A percentile compares a stretch with the other conserved stretches of the same genome.
Evolutionary conservation across 2,888 invertebrate species (phyloP).

Genomic region (Drosophila cyrtoloma): DNA sequence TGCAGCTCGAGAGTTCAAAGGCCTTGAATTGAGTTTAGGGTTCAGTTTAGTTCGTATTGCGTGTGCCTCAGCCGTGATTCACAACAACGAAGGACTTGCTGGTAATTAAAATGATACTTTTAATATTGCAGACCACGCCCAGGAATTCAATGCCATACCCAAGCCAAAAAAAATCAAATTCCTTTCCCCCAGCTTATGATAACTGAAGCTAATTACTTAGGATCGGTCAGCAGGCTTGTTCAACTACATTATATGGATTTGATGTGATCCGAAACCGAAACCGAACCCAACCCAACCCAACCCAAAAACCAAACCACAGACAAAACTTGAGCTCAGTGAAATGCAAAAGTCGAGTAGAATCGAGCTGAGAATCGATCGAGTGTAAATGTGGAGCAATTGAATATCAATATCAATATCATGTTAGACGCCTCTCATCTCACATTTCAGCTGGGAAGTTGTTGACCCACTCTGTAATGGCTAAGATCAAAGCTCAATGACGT

Average conservation of each 20-base stretch:
- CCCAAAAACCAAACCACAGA: slow-evolving; percentile 70
- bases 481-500: slow-evolving; percentile 50
- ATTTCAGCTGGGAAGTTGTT: slow-evolving; percentile 59
- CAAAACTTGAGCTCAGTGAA: slow-evolving; percentile 54
- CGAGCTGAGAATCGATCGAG: slow-evolving; percentile 38
- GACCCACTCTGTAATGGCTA: slow-evolving; percentile 67
- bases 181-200: slow-evolving; percentile 21
- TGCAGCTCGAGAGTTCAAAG: slow-evolving; percentile 44
- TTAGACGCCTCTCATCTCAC: slow-evolving; percentile 25
- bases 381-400: slow-evolving; percentile 65
- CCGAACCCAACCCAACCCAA: slow-evolving; percentile 23
- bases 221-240: slow-evolving; percentile 25
- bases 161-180: slow-evolving; percentile 7
- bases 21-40: slow-evolving; percentile 42
- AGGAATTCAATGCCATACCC: slow-evolving; percentile 18
- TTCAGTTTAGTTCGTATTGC: slow-evolving; percentile 59
- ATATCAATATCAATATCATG: slow-evolving; percentile 60
- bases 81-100: slow-evolving; percentile 57
- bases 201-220: slow-evolving; percentile 39
- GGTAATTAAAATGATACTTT: slow-evolving; percentile 71
- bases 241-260: slow-evolving; percentile 17
- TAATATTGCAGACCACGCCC: slow-evolving; percentile 42
- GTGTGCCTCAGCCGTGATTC: slow-evolving; percentile 54
- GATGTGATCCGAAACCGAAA: slow-evolving; percentile 10
- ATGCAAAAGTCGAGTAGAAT: slow-evolving; percentile 34